Conservation (phyloP, 2,797 vertebrate species). For the Chelon auratus region DNA sequence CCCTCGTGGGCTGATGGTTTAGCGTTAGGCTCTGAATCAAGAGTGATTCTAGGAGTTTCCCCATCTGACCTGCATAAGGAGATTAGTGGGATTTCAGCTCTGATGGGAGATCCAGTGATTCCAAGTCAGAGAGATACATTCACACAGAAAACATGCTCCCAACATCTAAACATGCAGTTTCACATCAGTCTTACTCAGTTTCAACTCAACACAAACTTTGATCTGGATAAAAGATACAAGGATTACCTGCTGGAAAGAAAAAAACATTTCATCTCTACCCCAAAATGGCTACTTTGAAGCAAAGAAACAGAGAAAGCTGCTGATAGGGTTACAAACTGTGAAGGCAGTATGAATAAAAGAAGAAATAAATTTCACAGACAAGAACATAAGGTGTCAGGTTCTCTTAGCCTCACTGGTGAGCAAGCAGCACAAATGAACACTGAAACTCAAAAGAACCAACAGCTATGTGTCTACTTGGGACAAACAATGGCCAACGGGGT, state of each 20-base stretch:
- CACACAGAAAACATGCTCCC: conserved; percentile 23
- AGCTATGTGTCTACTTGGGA: conserved; percentile 66
- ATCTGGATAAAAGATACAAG: neutral
- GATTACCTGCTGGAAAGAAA: neutral
- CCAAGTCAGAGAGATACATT: conserved; percentile 18
- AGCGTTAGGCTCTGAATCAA: conserved; percentile 43
- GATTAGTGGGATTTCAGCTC: conserved; percentile 61
- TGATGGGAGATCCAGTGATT: conserved; percentile 52
- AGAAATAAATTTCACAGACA: conserved; percentile 46
- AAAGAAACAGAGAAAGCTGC: conserved; percentile 48
- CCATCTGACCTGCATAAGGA: conserved; percentile 59
- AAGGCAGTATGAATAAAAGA: conserved; percentile 41
- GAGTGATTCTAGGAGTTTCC: conserved; percentile 53
- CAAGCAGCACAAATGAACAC: conserved; percentile 70
- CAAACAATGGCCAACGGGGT: conserved; percentile 67
- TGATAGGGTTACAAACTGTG: conserved; percentile 48
- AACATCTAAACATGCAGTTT: conserved; percentile 25
- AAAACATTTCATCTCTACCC: conserved; percentile 11
- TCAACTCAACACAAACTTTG: neutral
- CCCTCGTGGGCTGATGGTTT: conserved; percentile 18
- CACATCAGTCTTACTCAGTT: neutral
- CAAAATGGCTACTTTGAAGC: conserved; percentile 42
- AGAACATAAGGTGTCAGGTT: conserved; percentile 54
- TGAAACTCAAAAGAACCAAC: conserved; percentile 44
- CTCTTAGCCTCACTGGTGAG: conserved; percentile 60